phyloP scores from a whole-genome alignment of 2,113 vertebrate genomes.

The Dromaius novaehollandiae region DNA sequence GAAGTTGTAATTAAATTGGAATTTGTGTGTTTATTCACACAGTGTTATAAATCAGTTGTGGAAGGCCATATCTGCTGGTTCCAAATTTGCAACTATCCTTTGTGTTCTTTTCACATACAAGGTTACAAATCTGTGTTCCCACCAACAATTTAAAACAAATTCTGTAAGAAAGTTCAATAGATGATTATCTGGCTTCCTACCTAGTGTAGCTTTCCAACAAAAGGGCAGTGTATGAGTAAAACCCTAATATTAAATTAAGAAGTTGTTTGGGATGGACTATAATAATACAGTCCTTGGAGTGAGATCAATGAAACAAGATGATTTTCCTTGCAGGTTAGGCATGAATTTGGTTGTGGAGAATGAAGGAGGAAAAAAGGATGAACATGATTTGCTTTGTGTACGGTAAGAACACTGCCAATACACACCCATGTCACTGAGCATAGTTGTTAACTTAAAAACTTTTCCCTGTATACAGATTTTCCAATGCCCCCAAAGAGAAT shows the following conservation, averaged over 20 bases:
- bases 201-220: neutral
- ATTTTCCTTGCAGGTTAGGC: slow-evolving; percentile 10
- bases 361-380: neutral
- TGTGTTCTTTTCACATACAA: neutral
- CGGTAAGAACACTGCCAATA: neutral
- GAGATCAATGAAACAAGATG: slow-evolving; percentile 1
- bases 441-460: neutral
- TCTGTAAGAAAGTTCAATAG: neutral
- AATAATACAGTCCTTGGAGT: neutral
- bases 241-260: neutral
- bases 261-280: neutral
- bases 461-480: neutral
- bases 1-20: neutral
- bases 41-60: neutral
- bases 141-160: neutral
- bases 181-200: neutral
- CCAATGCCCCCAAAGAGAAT: neutral
- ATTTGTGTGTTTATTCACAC: neutral
- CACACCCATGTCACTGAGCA: neutral
- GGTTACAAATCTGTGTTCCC: neutral
- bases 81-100: neutral
- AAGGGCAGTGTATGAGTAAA: neutral
- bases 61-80: neutral
- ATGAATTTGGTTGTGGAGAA: neutral
- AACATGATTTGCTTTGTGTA: neutral